Conservation (phyloP, 2,113 vertebrate species). For the Ochotona princeps region DNA sequence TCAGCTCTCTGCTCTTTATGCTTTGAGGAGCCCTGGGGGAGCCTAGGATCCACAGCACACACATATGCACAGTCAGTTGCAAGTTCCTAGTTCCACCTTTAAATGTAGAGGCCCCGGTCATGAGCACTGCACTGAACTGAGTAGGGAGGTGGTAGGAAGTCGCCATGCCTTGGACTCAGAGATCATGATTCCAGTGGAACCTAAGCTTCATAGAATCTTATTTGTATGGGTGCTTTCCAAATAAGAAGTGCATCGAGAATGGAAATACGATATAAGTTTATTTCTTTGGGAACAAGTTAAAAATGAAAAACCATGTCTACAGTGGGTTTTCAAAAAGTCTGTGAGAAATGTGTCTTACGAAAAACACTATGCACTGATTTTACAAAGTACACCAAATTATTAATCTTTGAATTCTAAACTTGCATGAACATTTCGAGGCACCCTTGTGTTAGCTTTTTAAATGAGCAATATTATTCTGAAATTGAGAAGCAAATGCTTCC, state of each 20-base stretch:
- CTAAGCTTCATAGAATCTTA: not conserved
- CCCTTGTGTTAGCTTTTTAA: not conserved
- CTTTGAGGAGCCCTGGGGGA: not conserved
- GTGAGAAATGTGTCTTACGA: no score
- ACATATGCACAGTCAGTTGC: not conserved
- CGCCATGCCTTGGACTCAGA: not conserved
- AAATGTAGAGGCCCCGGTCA: not conserved
- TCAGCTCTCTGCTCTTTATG: not conserved
- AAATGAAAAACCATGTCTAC: no score
- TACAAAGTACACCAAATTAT: no score
- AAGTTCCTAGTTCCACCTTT: not conserved
- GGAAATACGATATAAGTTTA: no score
- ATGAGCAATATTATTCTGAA: not conserved
- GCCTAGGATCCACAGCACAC: not conserved
- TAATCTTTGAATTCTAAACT: no score
- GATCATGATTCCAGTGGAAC: not conserved
- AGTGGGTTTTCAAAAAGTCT: no score
- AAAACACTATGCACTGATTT: no score
- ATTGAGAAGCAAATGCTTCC: constrained; percentile 27
- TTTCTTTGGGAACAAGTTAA: no score
- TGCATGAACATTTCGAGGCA: no score
- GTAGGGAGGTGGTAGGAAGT: not conserved
- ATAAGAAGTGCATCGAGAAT: not conserved
- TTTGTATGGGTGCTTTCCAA: not conserved
- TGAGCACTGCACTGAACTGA: not conserved